These are phyloP conservation scores for Lasiurus cinereus DNA, from an alignment of 2,113 vertebrate genomes.

Conservation along the genomic window DNA sequence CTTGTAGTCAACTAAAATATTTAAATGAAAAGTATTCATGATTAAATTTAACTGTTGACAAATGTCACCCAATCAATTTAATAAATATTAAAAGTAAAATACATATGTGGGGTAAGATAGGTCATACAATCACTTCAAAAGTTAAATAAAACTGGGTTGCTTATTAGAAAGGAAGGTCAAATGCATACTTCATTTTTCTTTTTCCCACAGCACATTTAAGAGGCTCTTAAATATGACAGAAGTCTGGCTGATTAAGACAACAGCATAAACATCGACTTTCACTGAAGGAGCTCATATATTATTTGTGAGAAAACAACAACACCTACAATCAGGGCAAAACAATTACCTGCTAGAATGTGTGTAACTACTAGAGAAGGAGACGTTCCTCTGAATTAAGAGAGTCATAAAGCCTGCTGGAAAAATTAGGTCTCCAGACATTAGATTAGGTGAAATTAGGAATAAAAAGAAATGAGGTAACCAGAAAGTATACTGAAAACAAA, in stretches of 20 bases:
- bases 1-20: slow-evolving; percentile 81
- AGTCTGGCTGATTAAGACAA: background rate
- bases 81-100: background rate
- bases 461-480: slow-evolving; percentile 25
- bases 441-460: background rate
- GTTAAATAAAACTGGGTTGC: slow-evolving; percentile 23
- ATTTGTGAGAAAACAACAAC: slow-evolving; percentile 20
- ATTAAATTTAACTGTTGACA: slow-evolving; percentile 43
- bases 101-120: slow-evolving; percentile 26
- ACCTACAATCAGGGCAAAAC: background rate
- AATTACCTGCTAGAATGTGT: background rate
- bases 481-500: slow-evolving; percentile 48
- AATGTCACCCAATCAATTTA: too few relatives aligned
- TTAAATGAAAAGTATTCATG: slow-evolving; percentile 58
- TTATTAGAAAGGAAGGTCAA: background rate
- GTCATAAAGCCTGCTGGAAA: background rate
- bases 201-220: background rate
- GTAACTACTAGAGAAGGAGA: background rate
- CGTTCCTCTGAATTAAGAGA: background rate
- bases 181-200: slow-evolving; percentile 44
- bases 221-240: slow-evolving; percentile 23
- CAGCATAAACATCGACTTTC: background rate
- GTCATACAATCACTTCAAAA: slow-evolving; percentile 31
- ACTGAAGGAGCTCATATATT: background rate
- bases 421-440: background rate